Evolutionary conservation across 2,888 invertebrate species (phyloP).

Genomic region (Microplitis manilae): DNA sequence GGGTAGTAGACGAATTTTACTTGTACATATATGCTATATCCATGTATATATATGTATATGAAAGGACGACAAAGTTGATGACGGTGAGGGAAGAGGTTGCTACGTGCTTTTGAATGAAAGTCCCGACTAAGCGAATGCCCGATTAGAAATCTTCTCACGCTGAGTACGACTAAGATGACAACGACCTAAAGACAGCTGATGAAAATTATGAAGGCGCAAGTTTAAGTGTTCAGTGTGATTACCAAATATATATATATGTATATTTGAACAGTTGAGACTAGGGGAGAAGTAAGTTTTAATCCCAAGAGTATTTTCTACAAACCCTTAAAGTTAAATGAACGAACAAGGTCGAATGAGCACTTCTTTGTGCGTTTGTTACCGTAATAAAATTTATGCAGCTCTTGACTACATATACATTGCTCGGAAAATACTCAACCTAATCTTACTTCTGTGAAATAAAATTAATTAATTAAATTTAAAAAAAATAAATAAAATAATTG

Average conservation of each 20-base stretch:
- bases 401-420: neutral
- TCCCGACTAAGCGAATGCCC: slow-evolving; percentile 47
- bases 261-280: neutral
- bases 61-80: slow-evolving; percentile 22
- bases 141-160: slow-evolving; percentile 48
- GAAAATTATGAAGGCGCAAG: neutral
- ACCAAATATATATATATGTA: neutral
- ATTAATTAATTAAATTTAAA: too few species aligned
- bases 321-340: neutral
- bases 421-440: neutral
- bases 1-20: slow-evolving; percentile 6
- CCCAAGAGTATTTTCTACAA: neutral
- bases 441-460: neutral
- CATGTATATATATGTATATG: neutral
- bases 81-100: slow-evolving; percentile 17
- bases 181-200: neutral
- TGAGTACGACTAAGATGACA: neutral
- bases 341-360: neutral
- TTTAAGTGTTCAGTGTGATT: neutral
- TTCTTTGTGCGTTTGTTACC: neutral
- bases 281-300: neutral
- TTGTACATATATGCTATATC: slow-evolving; percentile 9
- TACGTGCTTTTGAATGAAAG: slow-evolving; percentile 49
- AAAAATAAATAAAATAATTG: neutral
- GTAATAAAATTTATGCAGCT: neutral